Evolutionary conservation across 23 tunicate genomes (phyloP).

Genomic region (Aplidium turbinatum): DNA sequence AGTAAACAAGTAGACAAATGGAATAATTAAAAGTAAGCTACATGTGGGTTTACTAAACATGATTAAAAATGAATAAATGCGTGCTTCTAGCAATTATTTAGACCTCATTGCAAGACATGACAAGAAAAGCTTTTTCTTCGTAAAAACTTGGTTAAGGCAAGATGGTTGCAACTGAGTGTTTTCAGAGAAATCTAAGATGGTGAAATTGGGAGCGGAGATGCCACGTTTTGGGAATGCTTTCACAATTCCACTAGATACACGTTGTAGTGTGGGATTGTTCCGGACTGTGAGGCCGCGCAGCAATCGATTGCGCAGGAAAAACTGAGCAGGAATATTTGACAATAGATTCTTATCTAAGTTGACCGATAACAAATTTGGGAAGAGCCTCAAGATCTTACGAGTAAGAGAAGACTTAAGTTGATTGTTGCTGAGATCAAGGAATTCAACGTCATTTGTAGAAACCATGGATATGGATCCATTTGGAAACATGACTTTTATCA

Average conservation of each 20-base stretch:
- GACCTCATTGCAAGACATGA: not conserved
- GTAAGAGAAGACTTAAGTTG: not conserved
- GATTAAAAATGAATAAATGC: not conserved
- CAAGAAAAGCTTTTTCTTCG: not conserved
- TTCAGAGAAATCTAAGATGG: slow-evolving; percentile 4
- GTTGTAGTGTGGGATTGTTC: not conserved
- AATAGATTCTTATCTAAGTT: not conserved
- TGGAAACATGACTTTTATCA: not conserved
- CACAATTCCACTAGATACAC: not conserved
- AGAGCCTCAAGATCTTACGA: not conserved
- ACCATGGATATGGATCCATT: not conserved
- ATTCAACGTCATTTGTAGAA: not conserved
- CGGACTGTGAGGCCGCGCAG: not conserved
- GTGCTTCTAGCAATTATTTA: not conserved
- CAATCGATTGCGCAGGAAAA: not conserved
- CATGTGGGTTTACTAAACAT: not conserved
- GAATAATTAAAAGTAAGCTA: not conserved
- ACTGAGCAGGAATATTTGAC: not conserved
- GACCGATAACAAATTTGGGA: not conserved
- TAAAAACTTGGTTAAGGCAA: slow-evolving; percentile 12
- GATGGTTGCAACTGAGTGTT: not conserved
- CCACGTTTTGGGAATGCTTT: not conserved
- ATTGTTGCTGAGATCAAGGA: not conserved
- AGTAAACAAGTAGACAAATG: too few species aligned
- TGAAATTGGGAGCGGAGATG: not conserved